Percentiles rank a stretch among this genome's conserved stretches.
These are phyloP conservation scores for Syrista parreyssii DNA, from an alignment of 2,888 invertebrate species.

Conservation along the genomic window DNA sequence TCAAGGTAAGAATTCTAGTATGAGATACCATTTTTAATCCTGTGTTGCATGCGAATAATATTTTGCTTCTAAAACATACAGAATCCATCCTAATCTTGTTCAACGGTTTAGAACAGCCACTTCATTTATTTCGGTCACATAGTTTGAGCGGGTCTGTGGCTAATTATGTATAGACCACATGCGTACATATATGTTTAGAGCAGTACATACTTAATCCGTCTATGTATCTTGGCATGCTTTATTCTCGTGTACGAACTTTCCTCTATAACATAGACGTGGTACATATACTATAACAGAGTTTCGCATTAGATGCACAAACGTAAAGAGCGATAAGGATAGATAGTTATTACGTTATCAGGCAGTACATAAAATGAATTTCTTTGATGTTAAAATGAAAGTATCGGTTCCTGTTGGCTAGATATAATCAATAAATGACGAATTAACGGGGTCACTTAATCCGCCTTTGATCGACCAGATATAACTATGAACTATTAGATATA, in stretches of 20 bases:
- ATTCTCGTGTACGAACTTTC: neutral
- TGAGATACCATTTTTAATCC: neutral
- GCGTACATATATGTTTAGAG: neutral
- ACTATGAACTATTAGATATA: neutral
- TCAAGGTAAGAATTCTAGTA: slow-evolving; percentile 81
- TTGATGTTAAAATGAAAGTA: neutral
- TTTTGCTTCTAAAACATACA: neutral
- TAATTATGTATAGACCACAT: neutral
- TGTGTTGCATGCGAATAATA: neutral
- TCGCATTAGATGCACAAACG: neutral
- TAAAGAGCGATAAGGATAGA: neutral
- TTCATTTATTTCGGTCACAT: neutral
- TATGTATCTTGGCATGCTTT: neutral
- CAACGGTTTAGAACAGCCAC: neutral
- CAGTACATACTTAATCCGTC: neutral
- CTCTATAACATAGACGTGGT: neutral
- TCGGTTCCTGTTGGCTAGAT: neutral
- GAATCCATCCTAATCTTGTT: neutral
- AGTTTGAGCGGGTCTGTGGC: neutral
- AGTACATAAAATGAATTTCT: neutral
- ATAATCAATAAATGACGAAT: neutral
- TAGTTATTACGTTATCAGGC: neutral
- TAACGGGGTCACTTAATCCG: neutral
- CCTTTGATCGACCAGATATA: neutral
- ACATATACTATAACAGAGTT: neutral